These are phyloP conservation scores for Cephus pulcher DNA, from an alignment of 2,888 invertebrate genomes.

Conservation along the genomic window DNA sequence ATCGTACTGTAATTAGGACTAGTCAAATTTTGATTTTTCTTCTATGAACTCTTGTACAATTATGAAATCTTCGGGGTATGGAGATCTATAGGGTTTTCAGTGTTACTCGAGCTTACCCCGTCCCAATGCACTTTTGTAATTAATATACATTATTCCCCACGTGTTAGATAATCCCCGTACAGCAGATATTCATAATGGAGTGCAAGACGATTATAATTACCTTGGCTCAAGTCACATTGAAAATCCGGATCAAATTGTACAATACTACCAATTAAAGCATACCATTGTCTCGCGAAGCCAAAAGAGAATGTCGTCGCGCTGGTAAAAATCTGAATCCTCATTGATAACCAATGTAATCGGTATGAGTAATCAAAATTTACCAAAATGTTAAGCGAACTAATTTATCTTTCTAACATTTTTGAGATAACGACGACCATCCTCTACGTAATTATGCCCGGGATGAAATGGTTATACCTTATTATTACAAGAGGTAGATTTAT, in stretches of 20 bases:
- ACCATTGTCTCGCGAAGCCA: not conserved
- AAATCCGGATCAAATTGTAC: not conserved
- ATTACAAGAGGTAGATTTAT: not conserved
- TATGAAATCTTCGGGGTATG: not conserved
- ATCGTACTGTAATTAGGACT: not conserved
- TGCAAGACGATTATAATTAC: not conserved
- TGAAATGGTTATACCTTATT: not conserved
- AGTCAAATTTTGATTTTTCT: not conserved
- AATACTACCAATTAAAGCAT: not conserved
- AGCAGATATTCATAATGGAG: too few relatives aligned
- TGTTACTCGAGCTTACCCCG: not conserved
- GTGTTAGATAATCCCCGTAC: not conserved
- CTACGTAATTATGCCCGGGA: not conserved
- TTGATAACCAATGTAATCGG: not conserved
- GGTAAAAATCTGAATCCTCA: not conserved
- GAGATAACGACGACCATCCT: not conserved
- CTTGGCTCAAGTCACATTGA: not conserved
- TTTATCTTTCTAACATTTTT: not conserved
- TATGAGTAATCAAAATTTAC: not conserved
- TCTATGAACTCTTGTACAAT: not conserved
- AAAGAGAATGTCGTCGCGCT: not conserved
- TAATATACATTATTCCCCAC: not conserved
- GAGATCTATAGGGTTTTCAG: not conserved
- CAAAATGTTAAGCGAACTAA: not conserved
- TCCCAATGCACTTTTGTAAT: not conserved